A percentile compares a stretch with the other conserved stretches of the same genome.
Conservation (phyloP, 2,888 invertebrate species). For the Argyra leucocephala region DNA sequence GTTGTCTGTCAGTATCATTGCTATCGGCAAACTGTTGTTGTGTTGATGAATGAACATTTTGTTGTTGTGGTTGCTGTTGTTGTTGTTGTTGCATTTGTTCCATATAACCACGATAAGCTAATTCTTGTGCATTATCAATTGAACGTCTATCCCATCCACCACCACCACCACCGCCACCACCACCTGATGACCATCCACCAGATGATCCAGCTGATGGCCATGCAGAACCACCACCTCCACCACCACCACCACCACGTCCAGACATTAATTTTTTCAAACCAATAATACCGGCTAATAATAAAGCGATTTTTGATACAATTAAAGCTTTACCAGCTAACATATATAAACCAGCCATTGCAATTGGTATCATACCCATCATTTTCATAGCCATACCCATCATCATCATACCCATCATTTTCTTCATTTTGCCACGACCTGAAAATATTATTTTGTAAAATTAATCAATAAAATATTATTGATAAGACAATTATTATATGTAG, state of each 20-base stretch:
- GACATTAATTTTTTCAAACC: constrained; percentile 70
- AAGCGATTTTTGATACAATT: constrained; percentile 67
- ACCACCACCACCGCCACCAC: constrained; percentile 49
- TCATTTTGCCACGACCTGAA: constrained; percentile 74
- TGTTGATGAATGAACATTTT: background rate
- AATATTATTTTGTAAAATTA: constrained; percentile 23
- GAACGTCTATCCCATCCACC: constrained; percentile 67
- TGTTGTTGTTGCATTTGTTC: constrained; percentile 37
- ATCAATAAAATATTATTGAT: too few relatives aligned
- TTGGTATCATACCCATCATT: constrained; percentile 68
- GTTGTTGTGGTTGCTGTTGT: constrained; percentile 25
- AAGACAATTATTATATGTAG: too few relatives aligned
- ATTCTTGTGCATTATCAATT: constrained; percentile 50
- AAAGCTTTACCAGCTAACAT: constrained; percentile 77
- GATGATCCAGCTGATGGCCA: constrained; percentile 48
- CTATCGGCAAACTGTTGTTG: constrained; percentile 10
- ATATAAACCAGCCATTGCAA: constrained; percentile 72
- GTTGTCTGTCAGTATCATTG: background rate
- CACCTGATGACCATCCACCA: constrained; percentile 39
- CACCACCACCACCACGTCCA: constrained; percentile 53
- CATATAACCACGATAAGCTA: constrained; percentile 62
- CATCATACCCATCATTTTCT: constrained; percentile 86
- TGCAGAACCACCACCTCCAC: constrained; percentile 44
- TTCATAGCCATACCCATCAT: constrained; percentile 82
- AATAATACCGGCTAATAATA: constrained; percentile 70